phyloP scores from a whole-genome alignment of 2,797 vertebrate species.

The Heterohyrax brucei region DNA sequence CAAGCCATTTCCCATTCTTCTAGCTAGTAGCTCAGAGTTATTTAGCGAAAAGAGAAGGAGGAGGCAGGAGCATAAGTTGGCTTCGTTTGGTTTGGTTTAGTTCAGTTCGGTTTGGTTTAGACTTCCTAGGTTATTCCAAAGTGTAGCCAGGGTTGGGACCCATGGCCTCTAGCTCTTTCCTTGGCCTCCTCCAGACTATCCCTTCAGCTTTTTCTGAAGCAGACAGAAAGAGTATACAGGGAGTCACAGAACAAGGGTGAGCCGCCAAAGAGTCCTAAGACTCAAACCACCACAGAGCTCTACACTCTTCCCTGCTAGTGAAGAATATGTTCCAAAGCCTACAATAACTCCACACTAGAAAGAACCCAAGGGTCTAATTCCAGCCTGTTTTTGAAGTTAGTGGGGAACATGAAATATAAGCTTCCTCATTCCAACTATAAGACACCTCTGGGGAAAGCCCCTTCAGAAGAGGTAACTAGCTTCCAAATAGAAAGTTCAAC shows the following conservation, averaged over 20 bases:
- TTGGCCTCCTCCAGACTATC: background rate
- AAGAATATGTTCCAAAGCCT: background rate
- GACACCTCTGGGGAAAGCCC: conserved; percentile 60
- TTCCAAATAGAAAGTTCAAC: conserved; percentile 74
- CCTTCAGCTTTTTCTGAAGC: background rate
- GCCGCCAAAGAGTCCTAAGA: background rate
- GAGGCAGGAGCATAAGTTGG: background rate
- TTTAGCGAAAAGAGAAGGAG: background rate
- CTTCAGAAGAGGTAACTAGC: background rate
- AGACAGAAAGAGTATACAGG: conserved; percentile 62
- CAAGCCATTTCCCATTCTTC: conserved; percentile 15
- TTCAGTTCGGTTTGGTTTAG: background rate
- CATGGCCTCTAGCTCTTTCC: background rate
- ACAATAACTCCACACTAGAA: background rate
- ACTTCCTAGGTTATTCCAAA: background rate
- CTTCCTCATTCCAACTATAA: conserved; percentile 18
- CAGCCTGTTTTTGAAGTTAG: background rate
- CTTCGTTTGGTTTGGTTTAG: background rate
- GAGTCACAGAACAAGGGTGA: conserved; percentile 7
- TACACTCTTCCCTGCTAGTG: background rate
- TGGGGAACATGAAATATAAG: background rate
- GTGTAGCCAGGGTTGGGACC: background rate
- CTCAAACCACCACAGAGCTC: conserved; percentile 20
- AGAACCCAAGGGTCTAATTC: background rate
- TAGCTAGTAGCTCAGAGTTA: background rate